Evolutionary conservation across 1,140 invertebrate genomes (phyloP), one percentile per base, ranked within the genome.

Genomic region (Magallana angulata): DNA sequence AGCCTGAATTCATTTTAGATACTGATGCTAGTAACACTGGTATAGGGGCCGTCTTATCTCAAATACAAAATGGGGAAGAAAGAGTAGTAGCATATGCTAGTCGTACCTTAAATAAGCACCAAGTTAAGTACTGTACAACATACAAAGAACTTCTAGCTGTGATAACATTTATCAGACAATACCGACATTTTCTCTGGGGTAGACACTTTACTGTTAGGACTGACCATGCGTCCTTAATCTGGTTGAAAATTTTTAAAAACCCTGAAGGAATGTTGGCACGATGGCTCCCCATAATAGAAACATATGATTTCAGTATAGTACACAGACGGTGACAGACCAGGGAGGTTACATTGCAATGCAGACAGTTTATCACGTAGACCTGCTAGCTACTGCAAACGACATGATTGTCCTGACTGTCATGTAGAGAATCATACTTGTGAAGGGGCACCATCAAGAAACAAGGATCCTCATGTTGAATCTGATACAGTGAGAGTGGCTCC

Each of bases 201-300:
- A 68, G 68, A 83, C 58, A 60, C 7, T 90, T 88, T 36, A 64
- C 60, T 68, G 36, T 88, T 30, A 57, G 71, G 8, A 85, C 89
- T 8, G 85, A 87, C 60, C 89, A 90, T 85, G 71, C 71, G 3
- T 90, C 89, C 8, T 82, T 90, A n/a, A 81, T 71, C 4, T 90
- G 83, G 85, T 57, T 90, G 24, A 84, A 59, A n/a, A 81, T 48
- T 36, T 76, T 88, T 56, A 87, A 87, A 57, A 80, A 90, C n/a
- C 57, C 57, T 11, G 85, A 88, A 57, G 76, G 87, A 1, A 82
- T 86, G 76, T 7, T 88, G 12, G 87, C 85, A 5, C 11, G 89
- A 24, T 90, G 89, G 87, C 16, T 90, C 1, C 56, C 24, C 14
- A 59, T 87, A 8, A 59, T 87, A 11, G 81, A 64, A 30, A 81